Conservation (phyloP, 2,797 vertebrate species). For the Adelosebastes latens region DNA sequence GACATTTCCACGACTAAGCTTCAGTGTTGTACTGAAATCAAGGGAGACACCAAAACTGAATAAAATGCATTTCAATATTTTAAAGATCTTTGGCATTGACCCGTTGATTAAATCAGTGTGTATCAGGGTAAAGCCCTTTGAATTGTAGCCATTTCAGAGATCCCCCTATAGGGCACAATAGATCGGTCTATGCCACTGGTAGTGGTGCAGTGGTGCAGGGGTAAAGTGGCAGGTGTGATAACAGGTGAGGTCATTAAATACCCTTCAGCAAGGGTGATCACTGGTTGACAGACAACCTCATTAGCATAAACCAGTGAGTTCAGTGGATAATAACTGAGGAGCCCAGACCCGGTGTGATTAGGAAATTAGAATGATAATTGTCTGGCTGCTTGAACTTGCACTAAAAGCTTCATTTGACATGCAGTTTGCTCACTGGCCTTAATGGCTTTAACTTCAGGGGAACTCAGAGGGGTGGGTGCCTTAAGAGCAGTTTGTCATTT, state of each 20-base stretch:
- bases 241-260: slow-evolving; percentile 13
- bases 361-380: slow-evolving; percentile 37
- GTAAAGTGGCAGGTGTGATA: neutral
- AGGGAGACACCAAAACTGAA: neutral
- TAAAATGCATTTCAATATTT: neutral
- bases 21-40: neutral
- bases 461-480: neutral
- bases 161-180: neutral
- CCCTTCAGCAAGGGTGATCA: slow-evolving; percentile 8
- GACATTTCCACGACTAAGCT: neutral
- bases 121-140: neutral
- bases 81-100: neutral
- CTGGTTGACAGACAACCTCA: slow-evolving; percentile 24
- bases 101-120: neutral
- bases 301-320: slow-evolving; percentile 29
- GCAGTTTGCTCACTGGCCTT: slow-evolving; percentile 33
- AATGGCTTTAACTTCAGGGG: slow-evolving; percentile 34
- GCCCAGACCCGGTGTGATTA: slow-evolving; percentile 19
- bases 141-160: neutral
- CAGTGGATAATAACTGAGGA: slow-evolving; percentile 37
- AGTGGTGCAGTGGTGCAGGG: neutral
- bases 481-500: slow-evolving; percentile 21
- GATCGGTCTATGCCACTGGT: neutral
- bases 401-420: slow-evolving; percentile 45
- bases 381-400: slow-evolving; percentile 38